These are phyloP conservation scores for Ochropleura plecta DNA, from an alignment of 2,888 invertebrate species.

Conservation along the genomic window DNA sequence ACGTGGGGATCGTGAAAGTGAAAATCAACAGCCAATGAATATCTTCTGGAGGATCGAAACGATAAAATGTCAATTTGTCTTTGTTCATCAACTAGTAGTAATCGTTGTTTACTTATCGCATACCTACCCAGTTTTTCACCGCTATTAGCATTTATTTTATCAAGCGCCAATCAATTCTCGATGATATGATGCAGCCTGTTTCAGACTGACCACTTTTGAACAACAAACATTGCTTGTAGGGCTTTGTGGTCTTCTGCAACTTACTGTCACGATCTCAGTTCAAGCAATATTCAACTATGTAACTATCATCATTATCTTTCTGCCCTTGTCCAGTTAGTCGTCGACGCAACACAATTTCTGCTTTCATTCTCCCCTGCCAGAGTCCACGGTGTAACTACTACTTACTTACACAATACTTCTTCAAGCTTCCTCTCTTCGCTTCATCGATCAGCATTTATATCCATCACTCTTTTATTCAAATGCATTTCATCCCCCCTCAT, in stretches of 20 bases:
- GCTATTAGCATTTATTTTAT: constrained; percentile 6
- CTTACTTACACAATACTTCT: no score
- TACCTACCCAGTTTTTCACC: background rate
- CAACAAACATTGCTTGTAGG: background rate
- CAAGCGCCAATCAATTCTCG: constrained; percentile 1
- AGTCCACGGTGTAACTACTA: no score
- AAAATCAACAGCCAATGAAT: constrained; percentile 26
- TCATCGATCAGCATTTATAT: no score
- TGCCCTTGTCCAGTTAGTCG: no score
- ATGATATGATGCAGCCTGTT: background rate
- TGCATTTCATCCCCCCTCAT: no score
- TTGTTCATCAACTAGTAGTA: background rate
- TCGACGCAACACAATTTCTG: no score
- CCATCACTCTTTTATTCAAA: no score
- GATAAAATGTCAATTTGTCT: background rate
- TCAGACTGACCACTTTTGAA: background rate
- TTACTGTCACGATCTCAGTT: background rate
- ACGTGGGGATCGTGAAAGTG: constrained; percentile 29
- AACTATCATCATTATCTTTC: background rate
- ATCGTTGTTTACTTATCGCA: background rate
- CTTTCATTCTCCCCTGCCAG: no score
- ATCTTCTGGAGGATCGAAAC: constrained; percentile 6
- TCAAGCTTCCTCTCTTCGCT: no score
- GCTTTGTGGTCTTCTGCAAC: background rate
- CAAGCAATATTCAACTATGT: background rate